phyloP scores from a whole-genome alignment of 2,888 invertebrate genomes.

The Embidobia sp. region DNA sequence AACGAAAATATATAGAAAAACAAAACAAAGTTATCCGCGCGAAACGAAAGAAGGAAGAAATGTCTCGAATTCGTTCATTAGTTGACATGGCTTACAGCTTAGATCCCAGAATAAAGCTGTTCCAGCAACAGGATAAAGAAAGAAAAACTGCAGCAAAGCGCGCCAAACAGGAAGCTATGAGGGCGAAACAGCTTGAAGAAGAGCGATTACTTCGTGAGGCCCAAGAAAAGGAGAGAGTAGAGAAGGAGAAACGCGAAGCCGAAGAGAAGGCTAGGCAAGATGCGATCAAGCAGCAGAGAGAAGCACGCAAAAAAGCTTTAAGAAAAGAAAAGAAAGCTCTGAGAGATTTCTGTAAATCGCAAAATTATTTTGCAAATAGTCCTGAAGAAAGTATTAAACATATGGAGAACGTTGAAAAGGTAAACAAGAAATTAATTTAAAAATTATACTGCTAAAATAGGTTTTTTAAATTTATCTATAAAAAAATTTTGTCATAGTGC shows the following conservation, averaged over 20 bases:
- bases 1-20: constrained; percentile 98
- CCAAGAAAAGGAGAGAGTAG: constrained; percentile 83
- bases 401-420: constrained; percentile 95
- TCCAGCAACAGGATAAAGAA: constrained; percentile 97
- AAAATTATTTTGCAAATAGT: constrained; percentile 88
- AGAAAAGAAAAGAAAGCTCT: constrained; percentile 93
- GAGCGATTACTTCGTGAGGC: constrained; percentile 89
- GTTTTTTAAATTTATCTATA: too few species aligned
- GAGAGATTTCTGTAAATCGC: constrained; percentile 89
- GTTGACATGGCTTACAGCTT: constrained; percentile 97
- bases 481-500: too few species aligned
- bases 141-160: constrained; percentile 93
- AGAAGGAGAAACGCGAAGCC: constrained; percentile 90
- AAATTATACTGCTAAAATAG: too few species aligned
- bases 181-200: constrained; percentile 92
- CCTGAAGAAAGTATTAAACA: constrained; percentile 89
- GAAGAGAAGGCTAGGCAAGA: constrained; percentile 92
- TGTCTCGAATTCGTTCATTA: constrained; percentile 92
- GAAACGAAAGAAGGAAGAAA: constrained; percentile 98
- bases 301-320: constrained; percentile 91
- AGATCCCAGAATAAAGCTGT: constrained; percentile 95
- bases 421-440: too few species aligned
- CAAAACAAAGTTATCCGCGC: constrained; percentile 96
- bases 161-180: constrained; percentile 92
- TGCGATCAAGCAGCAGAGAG: constrained; percentile 91